phyloP scores from a whole-genome alignment of 2,113 vertebrate species.

The Delphinus delphis region DNA sequence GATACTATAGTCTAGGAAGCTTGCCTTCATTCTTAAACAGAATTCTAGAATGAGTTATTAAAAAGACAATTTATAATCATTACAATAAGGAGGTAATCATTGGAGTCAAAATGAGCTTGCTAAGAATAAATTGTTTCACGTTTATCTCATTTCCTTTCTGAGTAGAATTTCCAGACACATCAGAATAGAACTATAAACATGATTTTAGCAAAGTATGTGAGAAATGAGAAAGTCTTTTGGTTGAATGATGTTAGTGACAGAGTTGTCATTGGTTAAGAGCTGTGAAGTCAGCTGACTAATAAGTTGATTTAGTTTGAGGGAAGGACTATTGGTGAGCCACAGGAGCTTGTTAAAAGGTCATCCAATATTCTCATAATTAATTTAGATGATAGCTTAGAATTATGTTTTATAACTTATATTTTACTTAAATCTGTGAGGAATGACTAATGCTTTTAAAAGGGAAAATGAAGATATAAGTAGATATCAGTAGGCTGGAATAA shows the following conservation, averaged over 20 bases:
- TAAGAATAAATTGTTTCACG: neutral
- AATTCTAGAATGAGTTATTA: neutral
- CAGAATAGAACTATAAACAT: neutral
- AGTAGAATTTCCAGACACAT: neutral
- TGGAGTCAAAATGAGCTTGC: neutral
- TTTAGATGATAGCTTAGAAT: neutral
- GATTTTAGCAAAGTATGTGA: neutral
- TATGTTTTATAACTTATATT: neutral
- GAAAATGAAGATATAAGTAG: neutral
- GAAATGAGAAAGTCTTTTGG: neutral
- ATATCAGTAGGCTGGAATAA: neutral
- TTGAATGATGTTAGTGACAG: neutral
- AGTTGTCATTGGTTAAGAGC: neutral
- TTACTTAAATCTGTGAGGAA: neutral
- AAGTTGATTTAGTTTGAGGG: neutral
- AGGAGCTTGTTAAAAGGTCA: neutral
- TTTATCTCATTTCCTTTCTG: slow-evolving; percentile 15
- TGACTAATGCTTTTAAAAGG: neutral
- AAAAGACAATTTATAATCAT: neutral
- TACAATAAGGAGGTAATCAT: neutral
- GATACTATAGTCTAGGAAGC: neutral
- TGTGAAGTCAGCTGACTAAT: slow-evolving; percentile 22
- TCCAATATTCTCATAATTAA: neutral
- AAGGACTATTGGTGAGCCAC: neutral
- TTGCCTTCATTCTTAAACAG: neutral